A percentile compares a stretch with the other conserved stretches of the same genome.
These are phyloP conservation scores for Seriola quinqueradiata DNA, from an alignment of 2,113 vertebrate genomes.

Conservation along the genomic window DNA sequence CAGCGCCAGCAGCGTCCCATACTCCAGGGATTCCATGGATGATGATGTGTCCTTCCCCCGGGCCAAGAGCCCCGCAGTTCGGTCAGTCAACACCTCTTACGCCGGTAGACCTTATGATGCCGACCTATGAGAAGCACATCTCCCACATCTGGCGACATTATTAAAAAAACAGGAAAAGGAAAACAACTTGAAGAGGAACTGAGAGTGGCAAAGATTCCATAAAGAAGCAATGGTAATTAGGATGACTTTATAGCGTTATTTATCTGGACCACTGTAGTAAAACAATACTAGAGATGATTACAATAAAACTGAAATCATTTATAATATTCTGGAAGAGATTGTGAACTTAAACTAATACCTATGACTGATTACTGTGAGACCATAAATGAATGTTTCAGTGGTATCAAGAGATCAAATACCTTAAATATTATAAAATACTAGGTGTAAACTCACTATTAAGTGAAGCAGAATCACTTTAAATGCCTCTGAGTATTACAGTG, in stretches of 20 bases:
- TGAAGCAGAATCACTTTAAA: conserved; percentile 3
- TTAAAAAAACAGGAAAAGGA: neutral
- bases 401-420: conserved; percentile 18
- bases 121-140: conserved; percentile 69
- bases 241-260: neutral
- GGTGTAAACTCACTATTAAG: neutral
- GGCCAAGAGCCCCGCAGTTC: conserved; percentile 65
- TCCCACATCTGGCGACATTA: neutral
- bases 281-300: neutral
- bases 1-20: conserved; percentile 74
- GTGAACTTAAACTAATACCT: neutral
- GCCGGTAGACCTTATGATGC: conserved; percentile 76
- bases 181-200: neutral
- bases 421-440: neutral
- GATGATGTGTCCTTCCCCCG: conserved; percentile 82
- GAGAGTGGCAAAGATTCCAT: neutral
- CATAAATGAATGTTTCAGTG: neutral
- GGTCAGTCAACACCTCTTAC: conserved; percentile 61
- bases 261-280: neutral
- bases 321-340: conserved; percentile 1
- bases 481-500: neutral
- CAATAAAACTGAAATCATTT: neutral
- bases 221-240: neutral
- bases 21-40: conserved; percentile 74
- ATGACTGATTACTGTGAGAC: neutral